Evolutionary conservation across 2,113 vertebrate species (phyloP), one percentile per base, ranked within the genome.

Genomic region (Morone saxatilis): DNA sequence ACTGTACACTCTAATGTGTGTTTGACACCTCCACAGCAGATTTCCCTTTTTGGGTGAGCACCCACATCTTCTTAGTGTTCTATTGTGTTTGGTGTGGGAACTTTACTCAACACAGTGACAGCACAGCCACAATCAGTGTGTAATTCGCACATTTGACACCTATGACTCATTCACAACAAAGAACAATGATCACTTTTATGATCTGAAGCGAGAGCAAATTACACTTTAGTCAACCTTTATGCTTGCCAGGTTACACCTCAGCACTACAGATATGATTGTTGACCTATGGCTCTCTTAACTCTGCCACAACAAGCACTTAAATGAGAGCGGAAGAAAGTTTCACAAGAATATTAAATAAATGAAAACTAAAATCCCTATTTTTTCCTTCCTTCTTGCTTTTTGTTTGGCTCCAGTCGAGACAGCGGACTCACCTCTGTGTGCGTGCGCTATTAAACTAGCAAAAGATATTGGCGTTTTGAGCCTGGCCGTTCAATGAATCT

Each of bases 401-500:
- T 72, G 65, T 83, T 75, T 59, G 76, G 70, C 70, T 85, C 71
- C 57, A n/a, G 47, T 80, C 11, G 36, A 69, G 61, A 75, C 67
- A 84, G 76, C 45, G 68, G 73, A 56, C 79, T 89, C 70, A 82
- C 85, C 84, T 89, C 53, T 83, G 80, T 56, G 59, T 65, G 80
- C 13, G 16, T 63, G 43, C 2, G 25, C 63, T 74, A 86, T 90
- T 76, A 88, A 80, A 84, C 80, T 43, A 61, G 68, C 56, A 45
- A 83, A 31, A 61, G 71, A 75, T 91, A 88, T 93, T 87, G 87
- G 82, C 61, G 19, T 88, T 90, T 90, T 77, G 76, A 83, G 76
- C 66, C n/a, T 0, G 4, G 43, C 48, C 14, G 51, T 75, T 93
- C 71, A 77, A 85, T 91, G 76, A 76, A 72, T 90, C 91, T 83